Evolutionary conservation across 2,113 vertebrate species (phyloP).

Genomic region (Cnemophilus loriae): DNA sequence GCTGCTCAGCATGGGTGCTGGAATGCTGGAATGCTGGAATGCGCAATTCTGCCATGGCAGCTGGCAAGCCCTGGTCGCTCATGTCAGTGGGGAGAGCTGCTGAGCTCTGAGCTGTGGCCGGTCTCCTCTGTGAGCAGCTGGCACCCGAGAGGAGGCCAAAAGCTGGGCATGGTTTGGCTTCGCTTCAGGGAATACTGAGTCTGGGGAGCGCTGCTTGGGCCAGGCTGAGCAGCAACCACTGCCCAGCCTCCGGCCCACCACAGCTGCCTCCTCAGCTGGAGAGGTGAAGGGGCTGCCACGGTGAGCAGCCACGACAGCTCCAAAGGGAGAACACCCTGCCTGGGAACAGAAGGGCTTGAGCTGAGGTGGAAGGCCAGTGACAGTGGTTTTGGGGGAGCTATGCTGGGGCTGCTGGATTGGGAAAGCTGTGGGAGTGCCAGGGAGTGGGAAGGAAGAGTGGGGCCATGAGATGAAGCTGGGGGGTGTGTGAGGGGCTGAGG

Average conservation of each 20-base stretch:
- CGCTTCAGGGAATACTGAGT: fast-evolving
- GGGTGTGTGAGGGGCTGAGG: background rate
- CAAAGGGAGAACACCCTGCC: fast-evolving
- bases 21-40: background rate
- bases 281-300: no score
- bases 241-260: fast-evolving
- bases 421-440: background rate
- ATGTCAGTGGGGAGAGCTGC: background rate
- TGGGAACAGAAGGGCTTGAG: background rate
- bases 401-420: fast-evolving
- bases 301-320: fast-evolving
- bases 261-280: background rate
- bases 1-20: background rate
- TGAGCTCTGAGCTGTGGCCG: fast-evolving
- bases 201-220: fast-evolving
- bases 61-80: background rate
- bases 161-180: fast-evolving
- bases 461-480: background rate
- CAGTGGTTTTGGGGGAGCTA: no score
- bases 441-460: background rate
- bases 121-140: fast-evolving
- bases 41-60: fast-evolving
- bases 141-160: fast-evolving
- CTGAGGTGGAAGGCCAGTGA: fast-evolving
- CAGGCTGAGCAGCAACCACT: fast-evolving